Base-by-base conservation (phyloP, 2,797 vertebrate genomes). In the Myioborus melanocephalus region DNA sequence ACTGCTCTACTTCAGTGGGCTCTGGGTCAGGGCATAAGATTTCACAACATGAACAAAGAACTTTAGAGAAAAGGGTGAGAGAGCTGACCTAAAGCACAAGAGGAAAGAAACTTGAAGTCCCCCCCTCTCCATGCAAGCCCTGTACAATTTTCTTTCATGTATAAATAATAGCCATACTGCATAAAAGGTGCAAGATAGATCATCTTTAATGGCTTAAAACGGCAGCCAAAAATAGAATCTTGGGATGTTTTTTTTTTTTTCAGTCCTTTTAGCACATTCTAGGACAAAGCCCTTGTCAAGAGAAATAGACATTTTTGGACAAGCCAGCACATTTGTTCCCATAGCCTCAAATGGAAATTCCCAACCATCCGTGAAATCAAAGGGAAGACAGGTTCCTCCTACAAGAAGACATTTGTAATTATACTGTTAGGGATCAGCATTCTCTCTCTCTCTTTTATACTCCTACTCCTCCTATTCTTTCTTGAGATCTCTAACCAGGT, bases 311-410 rank as follows among this genome's bases (percentile, higher is more conserved):
- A 50, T 82, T 95, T 96, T 89, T 90, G 79, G 68, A 96, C 50
- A 5, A 94, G 72, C 77, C 30, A 96, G 34, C 53, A 61, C 70
- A 95, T 97, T 96, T 92, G 28, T 95, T 96, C 92, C 64, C 37
- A 68, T 94, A 95, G 94, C 35, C 68, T 94, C 81, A 95, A 96
- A 94, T 92, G 92, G 82, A 91, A 97, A 97, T 93, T 95, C 57
- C 63, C 90, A 97, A 64, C 72, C 93, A 95, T 81, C 82, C 71
- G 6, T 96, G 93, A 97, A 97, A 95, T 96, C 91, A 93, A 97
- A 88, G 53, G 60, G 78, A 95, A 97, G 81, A 88, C 46, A 88
- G 32, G 39, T 91, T 95, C 87, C 84, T 97, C 94, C 90, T 95
- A 88, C 84, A 91, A 94, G 80, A 93, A 96, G 61, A 92, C 70